Evolutionary conservation across 2,113 vertebrate species (phyloP), one percentile per base, ranked within the genome.

Genomic region (Motacilla alba): DNA sequence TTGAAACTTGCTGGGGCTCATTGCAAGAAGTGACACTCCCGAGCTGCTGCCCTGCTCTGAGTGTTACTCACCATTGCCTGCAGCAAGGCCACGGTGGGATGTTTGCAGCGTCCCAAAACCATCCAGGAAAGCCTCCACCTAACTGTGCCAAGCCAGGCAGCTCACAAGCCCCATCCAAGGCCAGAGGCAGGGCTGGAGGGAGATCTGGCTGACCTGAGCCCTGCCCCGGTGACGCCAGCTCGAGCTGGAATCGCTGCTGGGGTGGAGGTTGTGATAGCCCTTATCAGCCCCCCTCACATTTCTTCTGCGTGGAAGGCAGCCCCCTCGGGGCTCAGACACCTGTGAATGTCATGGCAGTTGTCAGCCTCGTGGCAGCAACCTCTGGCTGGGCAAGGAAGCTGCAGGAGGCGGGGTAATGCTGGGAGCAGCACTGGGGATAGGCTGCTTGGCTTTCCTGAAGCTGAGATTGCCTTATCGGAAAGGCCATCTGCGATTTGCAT

Each of bases 391-490:
- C 56, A 70, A 90, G 89, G 89, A 92, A 92, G 41, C 53, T 0
- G 2, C 9, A 0, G 86, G 86, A 72, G 83, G 50, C 0, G 11
- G 12, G 37, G 59, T 80, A 53, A 46, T 67, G 43, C 46, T 67
- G 72, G 82, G 91, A 96, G 80, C 89, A 89, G 94, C 41, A 2
- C 44, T 79, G 9, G 0, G 0, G 58, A 49, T 31, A 84, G 83
- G 69, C 77, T 82, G 31, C 60, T 84, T 79, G 93, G 49, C 87
- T 84, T 92, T 91, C 58, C 69, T 87, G 94, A 39, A 73, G 68
- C 86, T 41, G 83, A 39, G 73, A 41, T 33, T 75, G 81, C 89
- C 87, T 95, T 97, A 96, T 96, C 94, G 44, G 83, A 96, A 92
- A 94, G 87, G 69, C 93, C 96, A 97, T 96, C 93, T 93, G 89